phyloP scores from a whole-genome alignment of 2,797 vertebrate genomes.

The Gallirallus australis region DNA sequence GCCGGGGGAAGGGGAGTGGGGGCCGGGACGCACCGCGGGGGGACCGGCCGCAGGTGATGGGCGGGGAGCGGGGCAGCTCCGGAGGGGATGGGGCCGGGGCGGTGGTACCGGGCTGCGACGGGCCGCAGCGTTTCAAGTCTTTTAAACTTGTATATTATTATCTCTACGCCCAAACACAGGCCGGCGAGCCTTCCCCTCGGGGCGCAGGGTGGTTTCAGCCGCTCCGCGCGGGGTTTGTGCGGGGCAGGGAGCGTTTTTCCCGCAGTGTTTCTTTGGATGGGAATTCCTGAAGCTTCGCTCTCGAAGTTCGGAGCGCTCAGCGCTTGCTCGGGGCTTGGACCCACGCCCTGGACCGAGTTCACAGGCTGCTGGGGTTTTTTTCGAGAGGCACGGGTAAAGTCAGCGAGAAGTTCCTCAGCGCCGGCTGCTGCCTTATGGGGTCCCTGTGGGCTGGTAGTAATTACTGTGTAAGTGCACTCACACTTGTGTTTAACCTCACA shows the following conservation, averaged over 20 bases:
- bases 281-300: neutral
- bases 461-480: constrained; percentile 6
- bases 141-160: accelerated
- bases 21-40: no score
- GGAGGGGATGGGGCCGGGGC: neutral
- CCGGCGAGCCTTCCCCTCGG: accelerated
- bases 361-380: neutral
- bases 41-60: neutral
- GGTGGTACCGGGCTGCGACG: neutral
- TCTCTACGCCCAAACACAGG: accelerated
- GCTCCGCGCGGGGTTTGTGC: neutral
- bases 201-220: accelerated
- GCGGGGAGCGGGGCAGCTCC: neutral
- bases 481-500: neutral
- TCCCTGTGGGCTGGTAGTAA: constrained; percentile 39
- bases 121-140: neutral
- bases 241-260: accelerated
- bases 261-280: neutral
- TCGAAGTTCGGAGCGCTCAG: neutral
- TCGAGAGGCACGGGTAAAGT: neutral
- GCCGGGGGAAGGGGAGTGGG: neutral
- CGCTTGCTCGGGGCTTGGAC: neutral
- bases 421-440: neutral
- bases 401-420: neutral
- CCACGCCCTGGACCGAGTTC: neutral